Evolutionary conservation across 2,113 vertebrate species (phyloP), one percentile per base, ranked within the genome.

Genomic region (human): DNA sequence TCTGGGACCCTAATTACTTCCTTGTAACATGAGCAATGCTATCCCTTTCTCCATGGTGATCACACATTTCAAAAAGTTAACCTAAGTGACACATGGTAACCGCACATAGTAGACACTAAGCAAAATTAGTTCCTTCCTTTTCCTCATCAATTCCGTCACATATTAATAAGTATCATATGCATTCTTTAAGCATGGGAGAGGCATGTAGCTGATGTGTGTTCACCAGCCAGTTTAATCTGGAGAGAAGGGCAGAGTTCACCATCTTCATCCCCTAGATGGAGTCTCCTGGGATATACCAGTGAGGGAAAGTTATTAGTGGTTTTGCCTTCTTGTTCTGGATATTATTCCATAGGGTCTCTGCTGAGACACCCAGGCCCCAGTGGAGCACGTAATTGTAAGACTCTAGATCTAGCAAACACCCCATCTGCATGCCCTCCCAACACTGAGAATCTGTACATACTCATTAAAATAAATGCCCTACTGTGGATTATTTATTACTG

Each of bases 401-500:
- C 73, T 48, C n/a, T 57, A 45, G 6, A 61, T 80, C 48, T 94
- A 72, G 55, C 30, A 90, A 97, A 89, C 25, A 75, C 9, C 40
- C 50, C 23, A 55, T 35, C 50, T 75, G 84, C 1, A 12, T 38
- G 12, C 18, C 25, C 75, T 97, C 81, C 89, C 55, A 64, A 83
- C 84, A 50, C 52, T 6, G 45, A 79, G 16, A 84, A 40, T 66
- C 30, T 87, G 38, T 52, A 8, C 0, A 6, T 70, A 30, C 59
- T 84, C 70, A 90, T 93, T 96, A 94, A 94, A 96, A 98, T 72
- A 72, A 90, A 93, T 57, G 2, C 5, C 48, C 70, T 81, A 35
- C 79, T 81, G 57, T 90, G 80, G 84, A 84, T 76, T 66, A 61
- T 84, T 78, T 88, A 64, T 59, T 96, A 96, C 35, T 40, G 73